phyloP scores from a whole-genome alignment of 2,888 invertebrate genomes.

The Yponomeuta sedellus region DNA sequence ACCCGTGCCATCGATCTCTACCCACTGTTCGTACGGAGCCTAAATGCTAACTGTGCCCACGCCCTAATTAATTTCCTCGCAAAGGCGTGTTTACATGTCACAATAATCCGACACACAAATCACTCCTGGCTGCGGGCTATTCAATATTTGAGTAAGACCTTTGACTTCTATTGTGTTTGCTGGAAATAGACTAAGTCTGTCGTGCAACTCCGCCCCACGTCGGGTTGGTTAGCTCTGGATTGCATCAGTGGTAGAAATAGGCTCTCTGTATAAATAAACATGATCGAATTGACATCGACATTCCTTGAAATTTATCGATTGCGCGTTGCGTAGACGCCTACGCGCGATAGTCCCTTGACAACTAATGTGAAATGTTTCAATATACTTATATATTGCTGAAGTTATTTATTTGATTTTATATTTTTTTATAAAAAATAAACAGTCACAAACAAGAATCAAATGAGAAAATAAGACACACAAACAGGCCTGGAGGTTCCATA shows the following conservation, averaged over 20 bases:
- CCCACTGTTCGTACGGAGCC: neutral
- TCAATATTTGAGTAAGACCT: constrained; percentile 1
- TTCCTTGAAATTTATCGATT: neutral
- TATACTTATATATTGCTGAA: too few species aligned
- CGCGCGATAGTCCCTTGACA: neutral
- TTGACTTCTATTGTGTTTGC: constrained; percentile 4
- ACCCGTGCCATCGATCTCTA: neutral
- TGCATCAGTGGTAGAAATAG: constrained; percentile 10
- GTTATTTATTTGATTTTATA: too few species aligned
- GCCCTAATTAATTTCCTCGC: neutral
- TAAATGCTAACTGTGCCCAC: neutral
- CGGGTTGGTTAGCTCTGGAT: constrained; percentile 5
- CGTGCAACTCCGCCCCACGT: constrained; percentile 4
- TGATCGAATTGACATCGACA: neutral
- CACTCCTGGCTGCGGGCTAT: neutral
- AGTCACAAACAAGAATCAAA: too few species aligned
- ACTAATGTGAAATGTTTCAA: too few species aligned
- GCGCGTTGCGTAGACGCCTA: neutral
- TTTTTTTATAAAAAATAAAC: too few species aligned
- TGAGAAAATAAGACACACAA: too few species aligned
- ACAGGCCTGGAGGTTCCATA: too few species aligned
- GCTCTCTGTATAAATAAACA: neutral
- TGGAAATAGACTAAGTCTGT: constrained; percentile 1
- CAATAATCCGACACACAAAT: neutral
- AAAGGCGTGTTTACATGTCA: neutral